Base-by-base conservation (phyloP, 1,140 invertebrate species). In the Lordiphosa mommai region DNA sequence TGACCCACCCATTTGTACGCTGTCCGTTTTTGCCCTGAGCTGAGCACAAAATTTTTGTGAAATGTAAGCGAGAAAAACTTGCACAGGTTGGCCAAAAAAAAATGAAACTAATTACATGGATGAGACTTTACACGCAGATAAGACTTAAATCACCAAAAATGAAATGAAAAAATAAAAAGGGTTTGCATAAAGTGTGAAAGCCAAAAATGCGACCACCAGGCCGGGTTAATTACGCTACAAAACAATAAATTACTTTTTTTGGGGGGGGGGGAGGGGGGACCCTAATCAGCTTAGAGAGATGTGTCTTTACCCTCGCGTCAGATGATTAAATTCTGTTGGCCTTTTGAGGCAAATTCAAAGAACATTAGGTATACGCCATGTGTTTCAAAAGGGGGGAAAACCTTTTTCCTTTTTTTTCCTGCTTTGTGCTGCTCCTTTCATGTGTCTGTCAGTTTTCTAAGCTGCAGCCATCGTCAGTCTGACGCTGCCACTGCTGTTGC, bases 221-320 rank as follows among this genome's bases (percentile, higher is more conserved):
- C 60, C 57, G 61, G 77, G 76, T 82, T 82, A 82, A 84, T 82
- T 82, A 82, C 77, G 76, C 77, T 64, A 82, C 67, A 82, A 36
- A 84, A 72, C 71, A 82, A 82, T 82, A 84, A 82, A 84, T 82
- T 82, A 82, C 77, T 80, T 63, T 50, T n/a, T n/a, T n/a, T n/a
- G n/a, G n/a, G n/a, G n/a, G n/a, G n/a, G n/a, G n/a, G n/a, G n/a
- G n/a, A n/a, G n/a, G 10, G 34, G 37, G 17, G 30, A 84, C 77
- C 72, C 55, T 82, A 82, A 82, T 84, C 76, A 82, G 76, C 77
- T 82, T 82, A 76, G 71, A 14, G 37, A 34, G 6, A 23, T n/a
- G 23, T 27, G 20, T 23, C 17, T 27, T 27, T 32, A 6, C 16
- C 0, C 32, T 16, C 23, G 13, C 29, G 52, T 60, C 47, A 74